These are phyloP conservation scores for Microplitis mediator DNA, from an alignment of 1,140 invertebrate genomes.

Conservation along the genomic window DNA sequence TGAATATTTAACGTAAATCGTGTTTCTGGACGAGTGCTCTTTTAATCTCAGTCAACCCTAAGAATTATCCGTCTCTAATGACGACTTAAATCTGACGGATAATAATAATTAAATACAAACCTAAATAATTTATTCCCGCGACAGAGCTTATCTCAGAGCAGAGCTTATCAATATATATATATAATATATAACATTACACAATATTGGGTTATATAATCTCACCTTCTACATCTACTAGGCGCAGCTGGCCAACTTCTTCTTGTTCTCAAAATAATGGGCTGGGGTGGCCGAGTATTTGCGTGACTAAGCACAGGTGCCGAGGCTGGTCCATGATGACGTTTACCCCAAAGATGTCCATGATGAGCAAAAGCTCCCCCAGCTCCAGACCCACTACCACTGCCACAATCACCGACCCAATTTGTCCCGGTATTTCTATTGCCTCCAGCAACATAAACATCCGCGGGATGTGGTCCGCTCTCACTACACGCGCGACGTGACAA, in stretches of 20 bases:
- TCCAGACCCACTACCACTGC: too few species aligned
- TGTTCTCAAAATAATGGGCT: conserved; percentile 68
- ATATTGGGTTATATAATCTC: conserved; percentile 22
- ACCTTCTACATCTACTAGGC: conserved; percentile 69
- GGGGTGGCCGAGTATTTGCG: conserved; percentile 48
- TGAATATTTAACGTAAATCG: too few species aligned
- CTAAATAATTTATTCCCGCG: too few species aligned
- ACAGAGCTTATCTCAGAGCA: too few species aligned
- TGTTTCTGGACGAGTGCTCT: too few species aligned
- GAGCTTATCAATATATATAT: too few species aligned
- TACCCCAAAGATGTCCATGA: conserved; percentile 63
- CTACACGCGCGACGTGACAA: conserved; percentile 66
- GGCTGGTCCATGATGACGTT: conserved; percentile 66
- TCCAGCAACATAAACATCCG: conserved; percentile 37
- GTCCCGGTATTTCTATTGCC: conserved; percentile 32
- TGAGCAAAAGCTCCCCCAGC: too few species aligned
- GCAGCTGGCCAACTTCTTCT: conserved; percentile 72
- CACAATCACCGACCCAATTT: not conserved
- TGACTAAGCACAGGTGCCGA: conserved; percentile 70
- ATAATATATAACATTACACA: too few species aligned
- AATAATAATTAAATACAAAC: too few species aligned
- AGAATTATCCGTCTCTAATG: too few species aligned
- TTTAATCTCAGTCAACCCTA: too few species aligned
- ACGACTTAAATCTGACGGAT: too few species aligned
- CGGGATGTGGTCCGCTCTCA: conserved; percentile 70